Conservation (phyloP, 2,113 vertebrate genomes). For the Cyphomyrus discorhynchus region DNA sequence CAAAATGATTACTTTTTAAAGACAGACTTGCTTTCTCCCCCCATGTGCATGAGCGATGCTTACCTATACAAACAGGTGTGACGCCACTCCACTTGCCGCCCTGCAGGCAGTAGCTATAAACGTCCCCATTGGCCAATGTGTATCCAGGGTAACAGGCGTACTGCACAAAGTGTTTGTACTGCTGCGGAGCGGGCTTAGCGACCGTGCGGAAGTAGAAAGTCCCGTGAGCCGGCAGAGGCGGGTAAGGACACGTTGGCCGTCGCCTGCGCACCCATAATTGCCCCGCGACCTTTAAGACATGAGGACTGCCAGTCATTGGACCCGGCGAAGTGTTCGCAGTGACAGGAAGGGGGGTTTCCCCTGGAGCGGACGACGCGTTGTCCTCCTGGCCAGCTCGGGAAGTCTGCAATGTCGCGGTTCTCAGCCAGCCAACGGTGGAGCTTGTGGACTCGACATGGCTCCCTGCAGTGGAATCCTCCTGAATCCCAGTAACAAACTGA, state of each 20-base stretch:
- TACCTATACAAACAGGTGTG: slow-evolving; percentile 55
- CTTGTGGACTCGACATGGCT: background rate
- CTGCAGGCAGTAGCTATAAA: slow-evolving; percentile 52
- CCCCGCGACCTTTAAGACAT: background rate
- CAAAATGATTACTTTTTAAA: background rate
- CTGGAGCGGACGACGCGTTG: background rate
- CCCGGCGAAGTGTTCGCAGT: background rate
- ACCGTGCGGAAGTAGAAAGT: slow-evolving; percentile 52
- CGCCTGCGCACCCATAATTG: slow-evolving; percentile 11
- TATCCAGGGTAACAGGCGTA: slow-evolving; percentile 58
- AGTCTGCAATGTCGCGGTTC: background rate
- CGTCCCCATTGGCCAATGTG: slow-evolving; percentile 50
- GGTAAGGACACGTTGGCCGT: slow-evolving; percentile 45
- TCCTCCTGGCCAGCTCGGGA: slow-evolving; percentile 1
- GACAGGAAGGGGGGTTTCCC: background rate
- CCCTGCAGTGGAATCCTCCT: background rate
- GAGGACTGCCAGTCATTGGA: background rate
- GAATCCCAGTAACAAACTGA: background rate
- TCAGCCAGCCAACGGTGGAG: background rate
- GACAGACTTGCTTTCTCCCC: background rate
- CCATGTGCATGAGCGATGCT: background rate
- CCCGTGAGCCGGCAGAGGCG: slow-evolving; percentile 50
- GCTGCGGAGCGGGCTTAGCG: slow-evolving; percentile 36
- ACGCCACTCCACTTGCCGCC: slow-evolving; percentile 53
- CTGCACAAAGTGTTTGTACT: slow-evolving; percentile 53